Conservation (phyloP, 2,888 invertebrate genomes). For the Drosophila subquinaria region DNA sequence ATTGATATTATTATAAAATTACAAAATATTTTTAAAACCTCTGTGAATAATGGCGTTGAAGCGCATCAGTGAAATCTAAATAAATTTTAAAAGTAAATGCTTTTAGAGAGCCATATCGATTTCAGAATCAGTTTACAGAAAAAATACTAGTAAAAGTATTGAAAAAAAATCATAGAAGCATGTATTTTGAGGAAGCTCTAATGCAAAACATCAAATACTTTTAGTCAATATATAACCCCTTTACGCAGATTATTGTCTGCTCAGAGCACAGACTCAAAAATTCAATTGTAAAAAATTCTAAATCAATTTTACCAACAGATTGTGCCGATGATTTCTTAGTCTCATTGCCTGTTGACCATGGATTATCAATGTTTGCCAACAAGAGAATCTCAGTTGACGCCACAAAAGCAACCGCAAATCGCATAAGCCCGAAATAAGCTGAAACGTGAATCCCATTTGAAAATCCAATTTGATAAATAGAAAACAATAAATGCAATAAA, state of each 20-base stretch:
- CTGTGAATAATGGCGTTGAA: not conserved
- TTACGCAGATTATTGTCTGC: not conserved
- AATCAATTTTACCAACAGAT: not conserved
- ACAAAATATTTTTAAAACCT: not conserved
- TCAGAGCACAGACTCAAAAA: not conserved
- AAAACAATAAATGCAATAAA: conserved; percentile 71
- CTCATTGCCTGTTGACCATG: conserved; percentile 15
- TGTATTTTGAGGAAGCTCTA: not conserved
- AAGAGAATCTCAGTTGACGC: conserved; percentile 51
- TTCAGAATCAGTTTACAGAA: not conserved
- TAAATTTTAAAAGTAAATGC: not conserved
- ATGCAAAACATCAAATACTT: not conserved
- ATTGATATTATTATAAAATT: not conserved
- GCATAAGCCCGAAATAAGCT: conserved; percentile 36
- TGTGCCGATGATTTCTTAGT: not conserved
- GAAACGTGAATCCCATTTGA: conserved; percentile 45
- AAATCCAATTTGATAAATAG: conserved; percentile 79
- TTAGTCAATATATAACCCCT: not conserved
- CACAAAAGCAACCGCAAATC: conserved; percentile 42
- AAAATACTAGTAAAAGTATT: not conserved
- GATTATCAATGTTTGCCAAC: conserved; percentile 54
- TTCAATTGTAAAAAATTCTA: not conserved
- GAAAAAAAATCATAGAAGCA: not conserved
- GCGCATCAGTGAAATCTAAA: too few species aligned
- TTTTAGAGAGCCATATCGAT: not conserved